A percentile compares a stretch with the other conserved stretches of the same genome.
Conservation (phyloP, 2,113 vertebrate genomes). For the Pelusios castaneus region DNA sequence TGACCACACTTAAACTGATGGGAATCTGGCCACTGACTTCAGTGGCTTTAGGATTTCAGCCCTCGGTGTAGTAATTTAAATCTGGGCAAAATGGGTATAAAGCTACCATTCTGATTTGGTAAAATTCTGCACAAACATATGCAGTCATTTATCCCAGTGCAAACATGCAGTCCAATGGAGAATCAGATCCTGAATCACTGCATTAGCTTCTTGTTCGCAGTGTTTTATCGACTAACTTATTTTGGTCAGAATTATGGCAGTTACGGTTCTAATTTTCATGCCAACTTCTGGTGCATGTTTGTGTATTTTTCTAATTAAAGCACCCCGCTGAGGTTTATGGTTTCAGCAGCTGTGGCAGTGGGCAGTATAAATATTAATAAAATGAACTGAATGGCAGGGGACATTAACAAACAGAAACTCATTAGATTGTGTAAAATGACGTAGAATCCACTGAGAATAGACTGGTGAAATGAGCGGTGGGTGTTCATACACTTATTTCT, state of each 20-base stretch:
- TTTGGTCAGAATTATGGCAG: not conserved
- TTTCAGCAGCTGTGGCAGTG: conserved; percentile 1
- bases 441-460: not conserved
- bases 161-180: fast-evolving
- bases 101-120: not conserved
- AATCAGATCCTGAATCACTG: fast-evolving
- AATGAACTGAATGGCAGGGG: fast-evolving
- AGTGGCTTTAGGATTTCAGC: fast-evolving
- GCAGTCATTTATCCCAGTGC: not conserved
- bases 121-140: fast-evolving
- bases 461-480: not conserved
- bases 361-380: fast-evolving
- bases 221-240: not conserved
- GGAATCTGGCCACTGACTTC: not conserved
- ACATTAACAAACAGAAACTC: not conserved
- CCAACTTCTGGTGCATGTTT: not conserved
- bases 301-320: not conserved
- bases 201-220: not conserved
- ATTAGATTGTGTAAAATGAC: not conserved
- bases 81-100: not conserved
- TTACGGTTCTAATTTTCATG: not conserved
- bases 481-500: not conserved
- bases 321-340: not conserved
- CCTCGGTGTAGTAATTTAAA: not conserved
- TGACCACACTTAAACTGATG: not conserved